Base-by-base conservation (phyloP, 2,113 vertebrate species). In the Leuciscus idus region DNA sequence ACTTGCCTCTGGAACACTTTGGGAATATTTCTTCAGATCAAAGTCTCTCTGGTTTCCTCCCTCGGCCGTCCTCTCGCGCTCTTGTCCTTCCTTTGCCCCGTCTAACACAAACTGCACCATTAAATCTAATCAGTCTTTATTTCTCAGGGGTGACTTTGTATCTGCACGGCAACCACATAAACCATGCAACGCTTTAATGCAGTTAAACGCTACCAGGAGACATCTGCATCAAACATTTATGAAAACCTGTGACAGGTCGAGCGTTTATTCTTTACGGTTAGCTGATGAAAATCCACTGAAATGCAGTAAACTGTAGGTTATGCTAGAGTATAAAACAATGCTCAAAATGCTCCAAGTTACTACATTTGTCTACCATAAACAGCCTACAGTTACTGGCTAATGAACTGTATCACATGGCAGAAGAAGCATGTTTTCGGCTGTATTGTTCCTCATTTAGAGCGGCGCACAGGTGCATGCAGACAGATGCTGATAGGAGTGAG, bases 211-310 rank as follows among this genome's bases (percentile, higher is more conserved):
- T 50, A 83, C 61, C 61, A 43, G 11, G n/a, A 76, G 39, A 83
- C 87, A 88, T 81, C 74, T 57, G 73, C 77, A 86, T 73, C 68
- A 66, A 83, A 82, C 72, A 23, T 85, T 83, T 64, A 88, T 86
- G 72, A 83, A 3, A 13, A 57, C 36, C 46, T 48, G 82, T 62
- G 39, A 77, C 82, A 28, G 59, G 82, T 77, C 21, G 59, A 76
- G 55, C 4, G 28, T 59, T 78, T 13, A 1, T 64, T 33, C 62
- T 80, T 55, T 36, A 68, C 21, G 8, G n/a, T 12, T 46, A 4
- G 33, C 33, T 61, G 66, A 70, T 61, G 46, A 64, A 23, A 57
- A 74, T n/a, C 10, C 43, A 26, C 11, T 48, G 21, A 74, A 23
- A 74, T 48, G 11, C 39, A 0, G 11, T n/a, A 6, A 46, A 48